phyloP scores from a whole-genome alignment of 2,797 vertebrate species.

The Cyprinodon diabolis region DNA sequence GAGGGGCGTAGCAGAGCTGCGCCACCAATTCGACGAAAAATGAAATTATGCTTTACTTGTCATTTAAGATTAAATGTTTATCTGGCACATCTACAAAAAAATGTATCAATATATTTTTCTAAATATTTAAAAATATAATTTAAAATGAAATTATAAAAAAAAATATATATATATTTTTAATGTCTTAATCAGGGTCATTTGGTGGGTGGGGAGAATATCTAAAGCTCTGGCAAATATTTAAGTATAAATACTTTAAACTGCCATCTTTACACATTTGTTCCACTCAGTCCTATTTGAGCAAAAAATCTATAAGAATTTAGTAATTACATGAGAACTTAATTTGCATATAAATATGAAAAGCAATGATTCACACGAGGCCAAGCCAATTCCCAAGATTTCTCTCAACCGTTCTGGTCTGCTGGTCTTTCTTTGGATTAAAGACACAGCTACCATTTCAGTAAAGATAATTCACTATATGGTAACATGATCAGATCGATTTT shows the following conservation, averaged over 20 bases:
- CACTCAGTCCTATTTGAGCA: neutral
- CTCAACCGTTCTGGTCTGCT: constrained; percentile 16
- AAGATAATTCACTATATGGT: neutral
- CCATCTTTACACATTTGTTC: neutral
- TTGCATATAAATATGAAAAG: constrained; percentile 28
- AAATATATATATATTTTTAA: too few species aligned
- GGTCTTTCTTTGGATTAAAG: constrained; percentile 2
- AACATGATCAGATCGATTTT: neutral
- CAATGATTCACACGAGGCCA: constrained; percentile 4
- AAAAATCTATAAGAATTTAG: neutral
- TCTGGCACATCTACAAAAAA: too few species aligned
- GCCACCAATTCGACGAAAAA: too few species aligned
- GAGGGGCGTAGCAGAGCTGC: too few species aligned
- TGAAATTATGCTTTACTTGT: too few species aligned
- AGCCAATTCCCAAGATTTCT: constrained; percentile 23
- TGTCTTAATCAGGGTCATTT: too few species aligned
- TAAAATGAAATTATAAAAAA: too few species aligned
- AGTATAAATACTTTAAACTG: neutral
- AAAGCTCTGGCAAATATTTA: neutral
- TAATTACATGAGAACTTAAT: constrained; percentile 12
- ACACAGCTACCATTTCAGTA: neutral
- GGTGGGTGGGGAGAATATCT: too few species aligned
- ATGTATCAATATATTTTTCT: too few species aligned
- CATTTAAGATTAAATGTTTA: too few species aligned
- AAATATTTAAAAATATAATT: too few species aligned